These are phyloP conservation scores for Pseudocheirus occidentalis DNA, from an alignment of 2,797 vertebrate genomes.

Conservation along the genomic window DNA sequence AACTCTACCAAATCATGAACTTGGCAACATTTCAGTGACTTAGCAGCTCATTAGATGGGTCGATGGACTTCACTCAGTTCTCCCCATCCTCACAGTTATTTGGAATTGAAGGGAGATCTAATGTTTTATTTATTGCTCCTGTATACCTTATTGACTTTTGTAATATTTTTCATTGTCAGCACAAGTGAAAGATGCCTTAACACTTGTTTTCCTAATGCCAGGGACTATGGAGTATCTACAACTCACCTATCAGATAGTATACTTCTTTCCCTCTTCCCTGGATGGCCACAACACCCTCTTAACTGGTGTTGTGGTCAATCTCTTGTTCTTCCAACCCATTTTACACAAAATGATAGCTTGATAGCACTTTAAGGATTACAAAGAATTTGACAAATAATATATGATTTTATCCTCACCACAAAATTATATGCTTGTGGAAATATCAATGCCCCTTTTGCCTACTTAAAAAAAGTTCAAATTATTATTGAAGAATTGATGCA, in stretches of 20 bases:
- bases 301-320: background rate
- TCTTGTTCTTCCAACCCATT: background rate
- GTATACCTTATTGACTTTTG: background rate
- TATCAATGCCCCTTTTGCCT: background rate
- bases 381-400: background rate
- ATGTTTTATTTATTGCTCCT: background rate
- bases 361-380: background rate
- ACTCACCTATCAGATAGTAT: background rate
- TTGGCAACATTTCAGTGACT: conserved; percentile 49
- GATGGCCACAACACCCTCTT: background rate
- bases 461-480: background rate
- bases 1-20: conserved; percentile 72
- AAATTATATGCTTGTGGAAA: background rate
- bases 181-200: background rate
- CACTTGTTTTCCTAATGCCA: background rate
- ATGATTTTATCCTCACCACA: background rate
- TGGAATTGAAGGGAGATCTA: conserved; percentile 68
- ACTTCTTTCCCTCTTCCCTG: background rate
- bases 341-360: background rate
- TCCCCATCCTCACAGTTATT: conserved; percentile 52
- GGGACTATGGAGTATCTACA: background rate
- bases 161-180: background rate
- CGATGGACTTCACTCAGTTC: conserved; percentile 30
- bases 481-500: background rate
- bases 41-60: conserved; percentile 28